Base-by-base conservation (phyloP, 2,888 invertebrate genomes). In the Ceramica pisi region DNA sequence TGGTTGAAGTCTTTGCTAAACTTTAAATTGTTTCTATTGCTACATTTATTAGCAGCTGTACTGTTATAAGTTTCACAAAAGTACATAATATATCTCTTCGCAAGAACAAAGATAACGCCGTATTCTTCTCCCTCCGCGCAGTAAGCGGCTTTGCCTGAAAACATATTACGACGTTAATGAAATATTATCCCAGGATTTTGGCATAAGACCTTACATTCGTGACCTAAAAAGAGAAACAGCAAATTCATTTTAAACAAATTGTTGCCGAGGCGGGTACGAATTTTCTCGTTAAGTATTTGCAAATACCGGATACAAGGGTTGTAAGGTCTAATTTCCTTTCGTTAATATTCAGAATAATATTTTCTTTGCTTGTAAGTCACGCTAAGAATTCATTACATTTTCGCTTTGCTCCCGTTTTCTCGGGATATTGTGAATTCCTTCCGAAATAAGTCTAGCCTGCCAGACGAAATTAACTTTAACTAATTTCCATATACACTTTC, bases 401-500 rank as follows among this genome's bases (percentile, higher is more conserved):
- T 64, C 50, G 8, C 55, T 60, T 55, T 46, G 46, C 55, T 75
- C 61, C 55, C 53, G 26, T 70, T 62, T 66, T 26, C 38, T 59
- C 38, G 23, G 16, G 10, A 72, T 66, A 68, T 67, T 68, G 38
- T 41, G 53, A 55, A 65, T 79, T 79, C 67, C 57, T 61, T 23
- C 55, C 35, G n/a, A 59, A 64, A 56, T 59, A 46, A 70, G 65
- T 55, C 60, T 68, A 46, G 41, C 57, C 67, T 65, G 56, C 41
- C 53, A 68, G 57, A 60, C 71, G 16, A 67, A 66, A 75, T 68
- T 60, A 64, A 63, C 53, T 21, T 66, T 48, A 44, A 35, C 21
- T 77, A 48, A 70, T 78, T 73, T 67, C 21, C 26, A 59, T 53
- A 64, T 46, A 50, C 50, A 79, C 81, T 81, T 81, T 76, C 82